A percentile compares a stretch with the other conserved stretches of the same genome.
Conservation (phyloP, 2,797 vertebrate genomes). For the Trachops cirrhosus region DNA sequence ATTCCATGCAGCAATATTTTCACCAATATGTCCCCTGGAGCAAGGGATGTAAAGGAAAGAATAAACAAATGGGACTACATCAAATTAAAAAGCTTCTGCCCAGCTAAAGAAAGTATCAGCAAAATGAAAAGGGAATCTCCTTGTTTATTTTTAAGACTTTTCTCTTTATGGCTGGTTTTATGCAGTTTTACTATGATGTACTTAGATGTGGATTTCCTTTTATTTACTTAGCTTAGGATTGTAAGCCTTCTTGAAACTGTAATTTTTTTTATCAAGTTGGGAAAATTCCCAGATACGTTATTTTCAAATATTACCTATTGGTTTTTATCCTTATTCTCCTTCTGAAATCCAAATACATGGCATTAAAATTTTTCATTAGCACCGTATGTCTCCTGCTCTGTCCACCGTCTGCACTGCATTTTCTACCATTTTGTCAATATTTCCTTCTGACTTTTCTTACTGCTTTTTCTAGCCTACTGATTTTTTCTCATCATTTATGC, state of each 20-base stretch:
- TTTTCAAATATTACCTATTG: background rate
- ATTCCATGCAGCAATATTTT: too few species aligned
- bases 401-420: background rate
- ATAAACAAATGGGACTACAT: too few species aligned
- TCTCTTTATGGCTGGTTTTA: background rate
- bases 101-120: too few species aligned
- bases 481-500: background rate
- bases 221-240: conserved; percentile 4
- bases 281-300: background rate
- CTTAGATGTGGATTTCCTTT: background rate
- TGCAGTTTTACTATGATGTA: background rate
- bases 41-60: too few species aligned
- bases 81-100: too few species aligned
- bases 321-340: background rate
- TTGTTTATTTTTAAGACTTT: background rate
- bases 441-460: background rate
- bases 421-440: background rate
- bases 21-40: too few species aligned
- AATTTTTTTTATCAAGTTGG: background rate
- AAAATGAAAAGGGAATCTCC: too few species aligned
- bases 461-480: background rate
- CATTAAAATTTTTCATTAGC: background rate
- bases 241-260: background rate
- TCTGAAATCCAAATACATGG: background rate
- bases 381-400: background rate